phyloP scores from a whole-genome alignment of 1,140 invertebrate genomes.

The Anoplophora glabripennis region DNA sequence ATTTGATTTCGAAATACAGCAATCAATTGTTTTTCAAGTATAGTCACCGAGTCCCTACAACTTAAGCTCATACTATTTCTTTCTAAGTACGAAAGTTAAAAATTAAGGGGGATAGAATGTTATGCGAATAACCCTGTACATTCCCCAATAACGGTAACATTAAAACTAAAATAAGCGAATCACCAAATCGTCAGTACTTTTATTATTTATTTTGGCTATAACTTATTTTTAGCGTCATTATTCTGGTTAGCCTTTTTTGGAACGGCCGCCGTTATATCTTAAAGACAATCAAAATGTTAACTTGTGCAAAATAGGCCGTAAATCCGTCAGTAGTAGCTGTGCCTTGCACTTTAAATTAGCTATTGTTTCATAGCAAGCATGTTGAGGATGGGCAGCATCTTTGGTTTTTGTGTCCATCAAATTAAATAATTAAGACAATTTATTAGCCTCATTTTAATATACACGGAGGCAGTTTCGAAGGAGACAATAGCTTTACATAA shows the following conservation, averaged over 20 bases:
- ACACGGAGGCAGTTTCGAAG: no score
- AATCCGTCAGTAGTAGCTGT: conserved; percentile 29
- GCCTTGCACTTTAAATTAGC: conserved; percentile 33
- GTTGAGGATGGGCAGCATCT: conserved; percentile 17
- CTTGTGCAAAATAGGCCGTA: conserved; percentile 35
- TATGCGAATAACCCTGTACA: no score
- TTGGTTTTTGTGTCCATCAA: conserved; percentile 16
- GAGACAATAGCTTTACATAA: no score
- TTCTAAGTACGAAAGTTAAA: no score
- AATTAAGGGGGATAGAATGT: no score
- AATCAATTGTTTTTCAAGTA: no score
- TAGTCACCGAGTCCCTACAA: no score
- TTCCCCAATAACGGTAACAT: no score
- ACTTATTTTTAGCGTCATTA: conserved; percentile 16
- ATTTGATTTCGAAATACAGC: no score
- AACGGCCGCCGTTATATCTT: conserved; percentile 16
- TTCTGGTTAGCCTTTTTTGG: conserved; percentile 13
- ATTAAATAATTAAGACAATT: conserved; percentile 19
- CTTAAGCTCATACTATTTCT: no score
- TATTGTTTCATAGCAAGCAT: conserved; percentile 38
- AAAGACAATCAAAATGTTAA: conserved; percentile 41
- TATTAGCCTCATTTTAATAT: neutral
- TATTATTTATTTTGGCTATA: conserved; percentile 10
- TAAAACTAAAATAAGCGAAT: neutral
- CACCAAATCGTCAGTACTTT: neutral